These are phyloP conservation scores for Tachypleus tridentatus DNA, from an alignment of 1,140 invertebrate genomes.

Conservation along the genomic window DNA sequence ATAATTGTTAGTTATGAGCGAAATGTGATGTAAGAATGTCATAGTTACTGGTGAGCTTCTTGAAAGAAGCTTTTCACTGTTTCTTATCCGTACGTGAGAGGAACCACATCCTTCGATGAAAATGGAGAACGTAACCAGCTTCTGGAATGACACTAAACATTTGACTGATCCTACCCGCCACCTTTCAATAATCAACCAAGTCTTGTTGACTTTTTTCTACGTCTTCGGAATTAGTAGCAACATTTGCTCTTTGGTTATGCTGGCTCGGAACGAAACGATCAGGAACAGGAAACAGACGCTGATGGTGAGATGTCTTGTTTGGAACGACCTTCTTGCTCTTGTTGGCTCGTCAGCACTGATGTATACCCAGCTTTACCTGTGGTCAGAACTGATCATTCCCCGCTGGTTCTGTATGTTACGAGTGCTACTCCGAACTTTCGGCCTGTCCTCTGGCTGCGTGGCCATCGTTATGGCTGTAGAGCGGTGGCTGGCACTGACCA, in stretches of 20 bases:
- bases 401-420: slow-evolving; percentile 47
- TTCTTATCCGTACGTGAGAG: no score
- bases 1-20: no score
- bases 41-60: no score
- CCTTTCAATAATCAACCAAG: slow-evolving; percentile 27
- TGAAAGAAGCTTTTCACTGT: no score
- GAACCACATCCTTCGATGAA: no score
- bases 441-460: slow-evolving; percentile 70
- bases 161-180: slow-evolving; percentile 7
- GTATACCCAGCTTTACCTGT: slow-evolving; percentile 41
- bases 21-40: no score
- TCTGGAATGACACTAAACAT: no score
- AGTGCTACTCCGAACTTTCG: slow-evolving; percentile 63
- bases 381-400: slow-evolving; percentile 5
- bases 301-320: slow-evolving; percentile 53
- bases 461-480: slow-evolving; percentile 75
- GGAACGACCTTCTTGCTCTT: slow-evolving; percentile 60
- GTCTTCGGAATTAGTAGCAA: slow-evolving; percentile 46
- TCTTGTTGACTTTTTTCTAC: slow-evolving; percentile 42
- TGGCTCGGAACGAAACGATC: slow-evolving; percentile 34
- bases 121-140: no score
- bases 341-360: slow-evolving; percentile 41
- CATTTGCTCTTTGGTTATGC: slow-evolving; percentile 43
- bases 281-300: slow-evolving; percentile 63
- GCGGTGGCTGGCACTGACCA: slow-evolving; percentile 66